Base-by-base conservation (phyloP, 2,113 vertebrate genomes). In the Burhinus bistriatus region DNA sequence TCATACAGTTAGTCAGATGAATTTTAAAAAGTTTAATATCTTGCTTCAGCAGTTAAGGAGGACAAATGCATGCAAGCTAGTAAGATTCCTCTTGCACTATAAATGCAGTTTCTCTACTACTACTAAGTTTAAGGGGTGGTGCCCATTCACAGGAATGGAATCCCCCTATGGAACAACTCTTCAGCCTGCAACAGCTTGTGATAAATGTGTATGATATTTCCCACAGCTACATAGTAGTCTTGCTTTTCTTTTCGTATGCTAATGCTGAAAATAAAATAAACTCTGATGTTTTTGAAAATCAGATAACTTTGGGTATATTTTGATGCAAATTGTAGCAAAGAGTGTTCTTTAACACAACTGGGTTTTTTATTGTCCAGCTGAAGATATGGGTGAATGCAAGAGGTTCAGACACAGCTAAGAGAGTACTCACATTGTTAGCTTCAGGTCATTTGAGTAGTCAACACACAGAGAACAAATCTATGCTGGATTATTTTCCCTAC, bases 321-420 rank as follows among this genome's bases (percentile, higher is more conserved):
- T 71, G 11, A n/a, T n/a, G 27, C 23, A 47, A 45, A 14, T 18
- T 16, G 16, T 11, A 27, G 30, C 30, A 26, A 12, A 57, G 25
- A 45, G 10, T 4, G 21, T 54, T 26, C 73, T 80, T 68, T 18
- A 49, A 19, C 12, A 58, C 29, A 52, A 4, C 25, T 42, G n/a
- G 1, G 0, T 1, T n/a, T 68, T 70, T 82, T 62, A 22, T 20
- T 29, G 34, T 13, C 47, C n/a, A 15, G 2, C 0, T 27, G 36
- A 82, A 61, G 36, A 25, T 26, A 7, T 1, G 11, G 29, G n/a
- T 32, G 22, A 82, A 38, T 4, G 5, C 16, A n/a, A 68, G 58
- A 77, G 9, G 17, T 29, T 69, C 22, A 76, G 12, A 72, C 1
- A 2, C 58, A 68, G 6, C 12, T 23, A 15, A 49, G 26, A 52